These are phyloP conservation scores for Trissoscelio sp. DNA, from an alignment of 2,888 invertebrate genomes.

Conservation along the genomic window DNA sequence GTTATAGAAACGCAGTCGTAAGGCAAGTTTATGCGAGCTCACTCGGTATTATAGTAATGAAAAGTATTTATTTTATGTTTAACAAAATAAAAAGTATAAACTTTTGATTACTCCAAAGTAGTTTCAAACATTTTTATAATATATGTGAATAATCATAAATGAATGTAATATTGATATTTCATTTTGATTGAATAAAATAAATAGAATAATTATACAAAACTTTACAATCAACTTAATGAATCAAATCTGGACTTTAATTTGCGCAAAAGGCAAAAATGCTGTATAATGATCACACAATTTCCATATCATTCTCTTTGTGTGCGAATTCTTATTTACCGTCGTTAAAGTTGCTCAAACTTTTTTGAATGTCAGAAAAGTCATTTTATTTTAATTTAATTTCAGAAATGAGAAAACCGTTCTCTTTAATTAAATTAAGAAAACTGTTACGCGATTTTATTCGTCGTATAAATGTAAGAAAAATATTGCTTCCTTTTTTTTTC, in stretches of 20 bases:
- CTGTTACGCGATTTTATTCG: conserved; percentile 4
- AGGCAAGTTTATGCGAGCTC: conserved; percentile 17
- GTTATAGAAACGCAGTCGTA: conserved; percentile 39
- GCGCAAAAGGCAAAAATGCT: too few relatives aligned
- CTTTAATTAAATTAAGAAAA: conserved; percentile 39
- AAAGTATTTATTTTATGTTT: conserved; percentile 38
- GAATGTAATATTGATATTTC: too few relatives aligned
- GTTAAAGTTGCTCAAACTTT: conserved; percentile 13
- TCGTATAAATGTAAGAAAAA: conserved; percentile 8
- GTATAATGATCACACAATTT: conserved; percentile 17
- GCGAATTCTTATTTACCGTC: conserved; percentile 37
- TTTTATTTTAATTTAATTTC: conserved; percentile 41
- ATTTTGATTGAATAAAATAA: too few relatives aligned
- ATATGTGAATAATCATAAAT: not conserved
- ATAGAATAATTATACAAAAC: too few relatives aligned
- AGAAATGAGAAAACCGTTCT: conserved; percentile 12
- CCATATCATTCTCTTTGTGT: conserved; percentile 10
- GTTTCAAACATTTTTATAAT: not conserved
- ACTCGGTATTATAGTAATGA: conserved; percentile 3
- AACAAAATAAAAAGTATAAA: not conserved
- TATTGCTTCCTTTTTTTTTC: not conserved
- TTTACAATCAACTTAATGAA: too few relatives aligned
- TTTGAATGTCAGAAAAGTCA: conserved; percentile 17
- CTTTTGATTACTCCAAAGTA: not conserved
- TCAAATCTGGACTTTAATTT: too few relatives aligned